Percentiles rank a stretch among this genome's conserved stretches.
Evolutionary conservation across 1,140 invertebrate genomes (phyloP).

Genomic region (Drosophila ananassae): DNA sequence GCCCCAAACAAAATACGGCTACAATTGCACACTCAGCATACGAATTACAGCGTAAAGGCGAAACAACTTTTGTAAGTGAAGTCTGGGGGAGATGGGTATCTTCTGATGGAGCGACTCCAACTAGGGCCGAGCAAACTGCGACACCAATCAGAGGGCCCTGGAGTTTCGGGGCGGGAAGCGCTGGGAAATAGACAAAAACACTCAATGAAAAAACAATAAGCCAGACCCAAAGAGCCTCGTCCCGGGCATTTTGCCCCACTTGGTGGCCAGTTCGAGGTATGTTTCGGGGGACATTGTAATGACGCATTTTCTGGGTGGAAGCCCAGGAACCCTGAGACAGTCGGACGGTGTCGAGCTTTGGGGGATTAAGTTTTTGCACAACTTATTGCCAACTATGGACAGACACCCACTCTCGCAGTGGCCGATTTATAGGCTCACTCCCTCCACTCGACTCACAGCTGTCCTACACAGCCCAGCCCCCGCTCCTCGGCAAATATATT

Average conservation of each 20-base stretch:
- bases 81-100: constrained; percentile 44
- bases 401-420: constrained; percentile 9
- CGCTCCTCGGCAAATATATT: constrained; percentile 61
- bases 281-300: constrained; percentile 55
- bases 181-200: constrained; percentile 69
- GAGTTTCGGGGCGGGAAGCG: background rate
- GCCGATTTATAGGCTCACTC: constrained; percentile 60
- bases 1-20: constrained; percentile 71
- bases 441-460: constrained; percentile 35
- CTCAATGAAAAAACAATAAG: constrained; percentile 76
- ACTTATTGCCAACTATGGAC: constrained; percentile 73
- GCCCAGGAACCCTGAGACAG: background rate
- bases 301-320: constrained; percentile 35
- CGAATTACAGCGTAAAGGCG: constrained; percentile 81
- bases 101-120: constrained; percentile 31
- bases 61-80: constrained; percentile 67
- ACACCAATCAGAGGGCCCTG: constrained; percentile 71
- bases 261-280: constrained; percentile 46
- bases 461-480: constrained; percentile 3
- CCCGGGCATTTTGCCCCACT: constrained; percentile 12
- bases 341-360: constrained; percentile 11
- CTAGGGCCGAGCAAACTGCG: constrained; percentile 57
- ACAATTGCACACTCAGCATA: constrained; percentile 82
- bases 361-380: constrained; percentile 75
- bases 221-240: constrained; percentile 5